phyloP scores from a whole-genome alignment of 64 coral and sea anemone genomes.

The Acropora tenuis region DNA sequence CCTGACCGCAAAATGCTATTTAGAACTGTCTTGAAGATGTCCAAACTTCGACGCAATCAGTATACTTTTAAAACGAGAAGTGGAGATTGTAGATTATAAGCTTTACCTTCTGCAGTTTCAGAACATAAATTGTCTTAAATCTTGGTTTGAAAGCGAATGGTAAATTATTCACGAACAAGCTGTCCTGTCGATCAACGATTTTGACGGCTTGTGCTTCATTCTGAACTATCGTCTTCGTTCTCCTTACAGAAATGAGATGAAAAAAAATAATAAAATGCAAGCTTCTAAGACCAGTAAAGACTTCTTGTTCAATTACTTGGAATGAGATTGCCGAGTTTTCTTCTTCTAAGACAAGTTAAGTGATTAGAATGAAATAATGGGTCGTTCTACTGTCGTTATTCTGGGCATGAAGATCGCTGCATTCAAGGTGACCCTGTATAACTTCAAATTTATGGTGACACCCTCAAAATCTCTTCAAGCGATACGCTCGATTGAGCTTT shows the following conservation, averaged over 20 bases:
- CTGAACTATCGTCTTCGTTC: no score
- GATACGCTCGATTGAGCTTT: neutral
- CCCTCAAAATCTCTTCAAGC: neutral
- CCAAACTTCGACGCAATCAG: no score
- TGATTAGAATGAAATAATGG: conserved; percentile 36
- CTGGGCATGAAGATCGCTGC: neutral
- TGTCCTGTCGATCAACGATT: neutral
- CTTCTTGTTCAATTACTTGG: neutral
- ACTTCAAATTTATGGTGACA: neutral
- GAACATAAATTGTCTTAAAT: neutral
- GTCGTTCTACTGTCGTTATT: conserved; percentile 1
- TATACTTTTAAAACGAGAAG: no score
- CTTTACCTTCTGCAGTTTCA: neutral
- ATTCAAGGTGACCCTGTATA: conserved; percentile 1
- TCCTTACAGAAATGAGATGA: no score
- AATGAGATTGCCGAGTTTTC: neutral
- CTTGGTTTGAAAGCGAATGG: neutral
- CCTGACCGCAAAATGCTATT: neutral
- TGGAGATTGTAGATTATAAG: neutral
- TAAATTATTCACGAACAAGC: neutral
- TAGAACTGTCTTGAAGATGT: no score
- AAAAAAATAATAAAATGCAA: no score
- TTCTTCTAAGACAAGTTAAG: neutral
- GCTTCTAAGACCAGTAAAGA: neutral
- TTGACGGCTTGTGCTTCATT: neutral